Evolutionary conservation across 2,797 vertebrate genomes (phyloP), one percentile per base, ranked within the genome.

Genomic region (Botia almorhae): DNA sequence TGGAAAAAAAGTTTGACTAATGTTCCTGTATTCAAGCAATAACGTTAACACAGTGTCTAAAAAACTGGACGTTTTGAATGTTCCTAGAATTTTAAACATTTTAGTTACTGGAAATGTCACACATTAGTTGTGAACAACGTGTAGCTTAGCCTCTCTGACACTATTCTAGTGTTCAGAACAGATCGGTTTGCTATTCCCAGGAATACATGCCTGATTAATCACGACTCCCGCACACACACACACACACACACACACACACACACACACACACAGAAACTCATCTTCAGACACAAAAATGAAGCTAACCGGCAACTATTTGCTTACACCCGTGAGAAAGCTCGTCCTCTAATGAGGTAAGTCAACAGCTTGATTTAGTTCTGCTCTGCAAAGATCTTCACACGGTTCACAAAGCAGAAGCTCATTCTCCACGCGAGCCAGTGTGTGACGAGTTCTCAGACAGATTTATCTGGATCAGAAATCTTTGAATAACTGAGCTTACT

Each of bases 381-480:
- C 16, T 65, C 56, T 77, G 14, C 65, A 60, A 77, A 58, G 51
- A 78, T 23, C 12, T 21, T 70, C 12, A 26, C 14, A 17, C 21
- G 48, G 29, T 63, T 51, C 50, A 53, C 36, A 71, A 78, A 50
- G 5, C 58, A 33, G 33, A 33, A 5, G 33, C 29, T 68, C 63
- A 26, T 60, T 63, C 12, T 61, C 26, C 39, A 50, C 26, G 26
- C 29, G 14, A 29, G 36, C 36, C 39, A 51, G 67, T 33, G 6
- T 60, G 51, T 7, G 12, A 43, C 43, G 29, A 65, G 29, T 78
- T 78, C 21, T 48, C 36, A 33, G 53, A 77, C 55, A 56, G 73
- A 56, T 76, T 82, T 72, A 71, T 75, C 67, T 67, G 74, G 67
- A 77, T 71, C 74, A 71, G 76, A 77, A 82, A 53, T 70, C 64